These are phyloP conservation scores for Dolichotis patagonum DNA, from an alignment of 2,113 vertebrate genomes.

Conservation along the genomic window DNA sequence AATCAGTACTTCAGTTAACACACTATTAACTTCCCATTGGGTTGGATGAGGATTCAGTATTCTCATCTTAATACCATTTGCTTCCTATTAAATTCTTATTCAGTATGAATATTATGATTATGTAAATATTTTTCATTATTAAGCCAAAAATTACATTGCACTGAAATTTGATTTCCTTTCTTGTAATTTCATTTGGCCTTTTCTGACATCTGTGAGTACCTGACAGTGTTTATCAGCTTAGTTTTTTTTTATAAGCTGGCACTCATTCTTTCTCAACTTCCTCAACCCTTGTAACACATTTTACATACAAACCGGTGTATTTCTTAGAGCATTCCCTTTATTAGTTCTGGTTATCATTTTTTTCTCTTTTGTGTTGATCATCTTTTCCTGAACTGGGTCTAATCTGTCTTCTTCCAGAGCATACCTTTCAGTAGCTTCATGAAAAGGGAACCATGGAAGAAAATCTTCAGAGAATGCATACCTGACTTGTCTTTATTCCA, in stretches of 20 bases:
- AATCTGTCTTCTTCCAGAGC: not conserved
- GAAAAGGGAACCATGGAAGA: not conserved
- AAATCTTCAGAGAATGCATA: not conserved
- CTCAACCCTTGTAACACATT: not conserved
- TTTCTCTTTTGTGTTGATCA: not conserved
- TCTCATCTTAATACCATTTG: not conserved
- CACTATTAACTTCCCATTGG: not conserved
- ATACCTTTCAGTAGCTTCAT: not conserved
- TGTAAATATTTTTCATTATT: not conserved
- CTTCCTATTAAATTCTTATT: not conserved
- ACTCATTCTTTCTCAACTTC: not conserved
- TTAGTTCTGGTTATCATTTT: not conserved
- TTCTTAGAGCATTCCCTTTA: not conserved
- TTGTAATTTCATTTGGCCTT: not conserved
- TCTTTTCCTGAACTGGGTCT: not conserved
- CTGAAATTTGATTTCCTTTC: not conserved
- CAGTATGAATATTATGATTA: not conserved
- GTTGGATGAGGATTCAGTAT: not conserved
- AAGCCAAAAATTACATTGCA: not conserved
- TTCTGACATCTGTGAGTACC: not conserved
- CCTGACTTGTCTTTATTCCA: not conserved
- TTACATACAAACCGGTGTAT: not conserved
- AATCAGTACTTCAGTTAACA: not conserved
- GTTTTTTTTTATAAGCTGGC: not conserved
- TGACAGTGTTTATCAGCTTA: not conserved